phyloP scores from a whole-genome alignment of 2,113 vertebrate genomes.

The Platichthys stellatus region DNA sequence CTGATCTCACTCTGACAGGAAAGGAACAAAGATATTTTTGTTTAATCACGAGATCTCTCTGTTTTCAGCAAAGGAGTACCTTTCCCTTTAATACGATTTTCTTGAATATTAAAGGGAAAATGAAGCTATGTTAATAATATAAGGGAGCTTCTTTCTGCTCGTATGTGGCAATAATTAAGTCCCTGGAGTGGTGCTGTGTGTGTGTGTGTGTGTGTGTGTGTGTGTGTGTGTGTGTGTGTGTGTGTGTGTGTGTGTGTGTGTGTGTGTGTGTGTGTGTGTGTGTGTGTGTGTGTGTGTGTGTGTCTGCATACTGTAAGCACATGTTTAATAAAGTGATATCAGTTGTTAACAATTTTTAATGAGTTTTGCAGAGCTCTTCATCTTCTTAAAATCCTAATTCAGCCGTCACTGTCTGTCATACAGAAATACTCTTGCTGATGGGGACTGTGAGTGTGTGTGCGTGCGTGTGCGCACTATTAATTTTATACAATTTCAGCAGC shows the following conservation, averaged over 20 bases:
- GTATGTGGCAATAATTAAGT: slow-evolving; percentile 76
- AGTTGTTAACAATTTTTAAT: slow-evolving; percentile 70
- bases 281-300: slow-evolving; percentile 6
- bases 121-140: slow-evolving; percentile 73
- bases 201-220: neutral
- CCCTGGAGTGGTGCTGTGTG: slow-evolving; percentile 62
- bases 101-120: slow-evolving; percentile 72
- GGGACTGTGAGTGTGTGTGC: slow-evolving; percentile 3
- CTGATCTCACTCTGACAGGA: slow-evolving; percentile 34
- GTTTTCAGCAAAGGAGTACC: slow-evolving; percentile 40
- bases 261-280: slow-evolving; percentile 4
- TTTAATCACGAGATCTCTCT: slow-evolving; percentile 57
- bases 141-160: slow-evolving; percentile 57
- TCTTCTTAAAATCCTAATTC: slow-evolving; percentile 62
- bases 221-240: slow-evolving; percentile 1
- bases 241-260: slow-evolving; percentile 12
- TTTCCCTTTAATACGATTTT: slow-evolving; percentile 63
- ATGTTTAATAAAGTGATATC: slow-evolving; percentile 67
- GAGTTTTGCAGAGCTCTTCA: slow-evolving; percentile 57
- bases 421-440: slow-evolving; percentile 39
- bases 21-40: slow-evolving; percentile 56
- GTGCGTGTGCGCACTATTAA: slow-evolving; percentile 8
- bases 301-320: slow-evolving; percentile 42
- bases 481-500: slow-evolving; percentile 47
- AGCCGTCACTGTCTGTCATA: slow-evolving; percentile 52